Evolutionary conservation across 2,797 vertebrate genomes (phyloP).

Genomic region (Gadopsis bispinosus): DNA sequence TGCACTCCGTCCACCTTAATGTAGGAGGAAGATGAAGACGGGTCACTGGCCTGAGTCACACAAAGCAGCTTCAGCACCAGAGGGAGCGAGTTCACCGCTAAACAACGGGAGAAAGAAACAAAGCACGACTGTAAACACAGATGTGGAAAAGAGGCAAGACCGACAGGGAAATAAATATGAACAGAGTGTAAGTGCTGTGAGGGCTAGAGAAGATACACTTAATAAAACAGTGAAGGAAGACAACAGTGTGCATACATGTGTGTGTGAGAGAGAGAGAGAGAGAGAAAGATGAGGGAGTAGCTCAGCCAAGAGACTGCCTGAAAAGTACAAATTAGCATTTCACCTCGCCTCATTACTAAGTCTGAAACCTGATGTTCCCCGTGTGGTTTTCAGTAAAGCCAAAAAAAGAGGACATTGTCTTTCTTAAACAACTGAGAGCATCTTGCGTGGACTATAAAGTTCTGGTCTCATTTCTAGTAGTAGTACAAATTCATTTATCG

Average conservation of each 20-base stretch:
- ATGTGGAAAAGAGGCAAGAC: not conserved
- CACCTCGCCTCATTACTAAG: constrained; percentile 42
- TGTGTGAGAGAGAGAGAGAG: constrained; percentile 1
- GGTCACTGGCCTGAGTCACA: constrained; percentile 84
- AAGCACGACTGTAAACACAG: not conserved
- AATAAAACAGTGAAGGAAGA: not conserved
- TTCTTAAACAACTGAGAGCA: not conserved
- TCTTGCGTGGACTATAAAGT: constrained; percentile 2
- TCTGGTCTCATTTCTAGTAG: not conserved
- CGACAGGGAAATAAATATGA: constrained; percentile 1
- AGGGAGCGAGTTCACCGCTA: constrained; percentile 73
- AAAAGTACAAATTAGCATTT: constrained; percentile 51
- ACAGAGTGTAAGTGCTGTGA: not conserved
- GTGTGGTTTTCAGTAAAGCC: constrained; percentile 25
- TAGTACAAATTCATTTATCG: too few species aligned
- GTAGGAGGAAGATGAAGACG: constrained; percentile 58
- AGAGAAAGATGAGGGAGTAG: constrained; percentile 5
- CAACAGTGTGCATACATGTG: not conserved
- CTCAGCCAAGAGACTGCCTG: constrained; percentile 19
- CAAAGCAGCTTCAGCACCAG: constrained; percentile 90
- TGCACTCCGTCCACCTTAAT: constrained; percentile 88
- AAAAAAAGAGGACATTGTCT: constrained; percentile 25
- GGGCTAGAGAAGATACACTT: not conserved
- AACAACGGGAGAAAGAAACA: constrained; percentile 33
- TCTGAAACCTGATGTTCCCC: constrained; percentile 27